These are phyloP conservation scores for Proisotoma minuta DNA, from an alignment of 2,888 invertebrate species.

Conservation along the genomic window DNA sequence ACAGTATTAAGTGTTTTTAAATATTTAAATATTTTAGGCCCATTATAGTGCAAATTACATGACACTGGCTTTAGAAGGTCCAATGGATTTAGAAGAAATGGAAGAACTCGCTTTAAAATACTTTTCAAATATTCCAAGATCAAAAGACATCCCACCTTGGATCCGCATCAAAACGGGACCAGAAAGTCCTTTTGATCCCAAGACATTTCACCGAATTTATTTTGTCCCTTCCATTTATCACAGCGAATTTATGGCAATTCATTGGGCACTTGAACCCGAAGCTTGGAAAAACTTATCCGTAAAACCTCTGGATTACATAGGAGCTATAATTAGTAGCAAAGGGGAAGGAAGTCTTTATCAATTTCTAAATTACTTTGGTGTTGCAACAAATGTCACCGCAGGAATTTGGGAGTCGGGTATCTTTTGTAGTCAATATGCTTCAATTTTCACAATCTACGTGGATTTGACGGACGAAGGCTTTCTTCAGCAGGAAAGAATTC, in stretches of 20 bases:
- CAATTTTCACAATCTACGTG: constrained; percentile 24
- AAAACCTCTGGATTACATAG: constrained; percentile 29
- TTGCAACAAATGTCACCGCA: constrained; percentile 17
- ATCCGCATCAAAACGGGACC: constrained; percentile 5
- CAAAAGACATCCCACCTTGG: not conserved
- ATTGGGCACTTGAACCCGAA: constrained; percentile 26
- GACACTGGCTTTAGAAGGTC: constrained; percentile 33
- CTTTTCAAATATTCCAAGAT: constrained; percentile 19
- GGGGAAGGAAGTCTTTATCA: constrained; percentile 18
- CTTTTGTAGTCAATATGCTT: constrained; percentile 16
- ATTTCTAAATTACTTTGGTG: constrained; percentile 16
- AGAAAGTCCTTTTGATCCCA: constrained; percentile 22
- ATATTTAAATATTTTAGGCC: too few relatives aligned
- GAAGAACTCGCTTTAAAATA: constrained; percentile 12
- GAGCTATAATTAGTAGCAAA: constrained; percentile 18
- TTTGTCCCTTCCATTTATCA: constrained; percentile 25
- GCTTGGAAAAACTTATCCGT: constrained; percentile 28
- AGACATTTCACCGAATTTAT: constrained; percentile 26
- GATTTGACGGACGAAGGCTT: constrained; percentile 31
- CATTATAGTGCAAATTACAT: constrained; percentile 29
- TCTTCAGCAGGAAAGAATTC: constrained; percentile 17
- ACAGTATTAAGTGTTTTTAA: too few relatives aligned
- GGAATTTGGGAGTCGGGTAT: constrained; percentile 27
- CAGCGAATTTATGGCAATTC: constrained; percentile 21
- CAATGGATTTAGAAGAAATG: constrained; percentile 18